Evolutionary conservation across 2,113 vertebrate genomes (phyloP), one percentile per base, ranked within the genome.

Genomic region (Phrynocephalus versicolor): DNA sequence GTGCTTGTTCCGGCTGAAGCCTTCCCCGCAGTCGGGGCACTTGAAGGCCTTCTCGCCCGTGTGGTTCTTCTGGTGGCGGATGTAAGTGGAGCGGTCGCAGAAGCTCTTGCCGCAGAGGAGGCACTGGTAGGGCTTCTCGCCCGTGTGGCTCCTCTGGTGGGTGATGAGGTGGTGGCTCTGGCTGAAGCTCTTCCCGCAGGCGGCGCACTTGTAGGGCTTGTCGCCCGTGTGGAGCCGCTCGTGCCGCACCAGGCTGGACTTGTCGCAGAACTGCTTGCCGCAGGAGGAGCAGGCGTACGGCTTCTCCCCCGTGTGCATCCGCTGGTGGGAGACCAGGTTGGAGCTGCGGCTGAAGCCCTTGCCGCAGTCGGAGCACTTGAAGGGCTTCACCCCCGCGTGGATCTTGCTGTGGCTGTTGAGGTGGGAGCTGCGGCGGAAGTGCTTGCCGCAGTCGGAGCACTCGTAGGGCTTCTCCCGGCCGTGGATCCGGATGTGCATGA

Each of bases 321-420:
- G 69, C 83, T 94, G 94, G 60, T 95, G 94, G 21, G 91, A 90
- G 55, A 92, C 87, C 14, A 95, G 93, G 88, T 92, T 92, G 77
- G 93, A 94, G 58, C 87, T 92, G 69, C 92, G 92, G 55, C 92
- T 88, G 84, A 95, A 95, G 6, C 92, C 87, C 69, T 94, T 95
- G 3, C 93, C 94, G 73, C 94, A 95, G 13, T 93, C 90, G 15
- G 88, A 79, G 71, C 94, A 95, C 19, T 91, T 76, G 25, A 93
- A 95, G 0, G 94, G 94, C 75, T 92, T 95, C 85, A 94, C 94
- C 35, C 94, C 94, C 0, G 94, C 93, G 15, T 95, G 94, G 79
- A 93, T 92, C 18, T 58, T 79, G 65, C 83, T 85, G 23, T 85
- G 83, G 65, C 55, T 85, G 25, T 79, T 79, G 25, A 85, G 83